Evolutionary conservation across 2,888 invertebrate species (phyloP), one percentile per base, ranked within the genome.

Genomic region (Euphydryas editha): DNA sequence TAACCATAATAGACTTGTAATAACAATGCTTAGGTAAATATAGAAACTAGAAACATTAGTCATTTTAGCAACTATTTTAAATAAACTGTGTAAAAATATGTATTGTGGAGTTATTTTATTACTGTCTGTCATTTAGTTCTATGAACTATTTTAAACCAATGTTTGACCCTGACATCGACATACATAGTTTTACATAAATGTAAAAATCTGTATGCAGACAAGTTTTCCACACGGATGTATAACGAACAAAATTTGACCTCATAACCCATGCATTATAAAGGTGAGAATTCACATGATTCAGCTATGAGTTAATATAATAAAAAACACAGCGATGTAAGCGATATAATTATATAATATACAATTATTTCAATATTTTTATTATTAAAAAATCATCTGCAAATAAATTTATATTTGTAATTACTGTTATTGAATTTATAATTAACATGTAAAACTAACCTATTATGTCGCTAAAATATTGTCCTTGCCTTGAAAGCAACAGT

Each of bases 241-340:
- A 24, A 51, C 51, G 30, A 51, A 51, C 73, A 80, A 81, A 80
- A 80, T 80, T 77, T 80, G 87, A 81, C 84, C 82, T 85, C 78
- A 83, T 82, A 82, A 81, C 73, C 78, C 78, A 77, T 73, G 79
- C 68, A 59, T 36, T n/a, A 10, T 54, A 17, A 54, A 30, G 54
- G 17, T 17, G 5, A 11, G 0, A 4, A 11, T 36, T 54, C 54
- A 54, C 54, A 2, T 24, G 15, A 6, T 0, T 24, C 21, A 51
- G 24, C 49, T 13, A 51, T 13, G 15, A 24, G 6, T 8, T n/a
- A 24, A 24, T 24, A 47, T 20, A 15, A 46, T 11, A 17, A 17
- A 10, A 46, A 2, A 17, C 10, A 18, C n/a, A 46, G 36, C 36
- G 10, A 7, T 5, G 5, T 36, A 7, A 36, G 10, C 5, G 36